Evolutionary conservation across 1,140 invertebrate species (phyloP), one percentile per base, ranked within the genome.

Genomic region (Drosophila lowei): DNA sequence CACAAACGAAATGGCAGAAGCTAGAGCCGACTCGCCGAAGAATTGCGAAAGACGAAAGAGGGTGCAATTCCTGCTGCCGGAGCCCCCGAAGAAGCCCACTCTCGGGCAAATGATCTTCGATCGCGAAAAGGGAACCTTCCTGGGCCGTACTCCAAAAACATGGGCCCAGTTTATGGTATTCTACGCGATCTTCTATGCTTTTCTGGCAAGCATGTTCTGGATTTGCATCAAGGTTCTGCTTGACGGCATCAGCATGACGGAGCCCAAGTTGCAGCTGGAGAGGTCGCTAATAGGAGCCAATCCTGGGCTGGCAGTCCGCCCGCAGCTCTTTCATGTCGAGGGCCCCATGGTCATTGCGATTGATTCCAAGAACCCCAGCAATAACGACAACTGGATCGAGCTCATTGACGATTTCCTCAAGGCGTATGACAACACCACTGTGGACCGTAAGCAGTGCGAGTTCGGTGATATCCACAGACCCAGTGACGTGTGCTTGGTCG

Each of bases 221-320:
- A 94, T 96, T 28, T 97, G 96, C 91, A 94, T 97, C 93, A 94
- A 96, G 56, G 95, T 94, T 2, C 92, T 98, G 43, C 93, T 96
- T 56, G 92, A 94, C 8, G 95, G 95, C 0, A 81, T 98, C 21
- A 93, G 95, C 70, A 89, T 94, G 0, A 91, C 94, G 13, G 92
- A 92, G 75, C 97, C 97, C 0, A 95, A 93, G 81, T 96, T 95
- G 92, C 93, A 93, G 67, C 92, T 97, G 47, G 93, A 94, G 0
- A 92, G 93, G 6, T 97, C 96, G 58, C 90, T 97, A 30, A 97
- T 98, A 72, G 97, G 97, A 90, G 94, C 94, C 42, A 98, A 97
- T 93, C 97, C 97, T 77, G 97, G 96, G 23, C 92, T 98, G 83
- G 97, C 97, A 41, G 98, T 97, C 90, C 93, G 97, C 56, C 98